Evolutionary conservation across 2,888 invertebrate species (phyloP).

Genomic region (Hypercompe scribonia): DNA sequence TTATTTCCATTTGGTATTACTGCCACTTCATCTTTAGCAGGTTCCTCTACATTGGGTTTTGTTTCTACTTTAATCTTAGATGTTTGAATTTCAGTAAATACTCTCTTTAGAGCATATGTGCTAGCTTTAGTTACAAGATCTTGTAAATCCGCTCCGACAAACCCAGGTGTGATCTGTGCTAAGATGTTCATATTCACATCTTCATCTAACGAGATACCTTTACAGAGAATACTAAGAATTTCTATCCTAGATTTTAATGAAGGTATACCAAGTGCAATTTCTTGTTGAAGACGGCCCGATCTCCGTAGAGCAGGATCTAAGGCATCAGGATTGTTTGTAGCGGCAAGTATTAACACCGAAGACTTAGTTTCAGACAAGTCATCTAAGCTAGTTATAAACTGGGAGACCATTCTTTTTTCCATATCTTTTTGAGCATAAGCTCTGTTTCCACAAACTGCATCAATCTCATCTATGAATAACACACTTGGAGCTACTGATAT

Average conservation of each 20-base stretch:
- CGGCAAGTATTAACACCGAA: conserved; percentile 95
- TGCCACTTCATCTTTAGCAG: conserved; percentile 58
- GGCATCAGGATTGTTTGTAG: conserved; percentile 97
- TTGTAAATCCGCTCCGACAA: conserved; percentile 97
- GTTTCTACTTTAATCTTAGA: conserved; percentile 50
- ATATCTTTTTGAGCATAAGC: conserved; percentile 97
- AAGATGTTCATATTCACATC: conserved; percentile 91
- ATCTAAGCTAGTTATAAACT: conserved; percentile 95
- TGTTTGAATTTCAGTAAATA: conserved; percentile 73
- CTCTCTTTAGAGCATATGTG: conserved; percentile 92
- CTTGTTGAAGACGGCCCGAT: conserved; percentile 97
- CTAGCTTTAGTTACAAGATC: conserved; percentile 95
- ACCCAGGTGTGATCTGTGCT: conserved; percentile 96
- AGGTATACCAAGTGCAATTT: conserved; percentile 97
- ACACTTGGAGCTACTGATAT: conserved; percentile 91
- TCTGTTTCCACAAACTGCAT: conserved; percentile 97
- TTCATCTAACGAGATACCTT: conserved; percentile 89
- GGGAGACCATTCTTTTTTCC: conserved; percentile 98
- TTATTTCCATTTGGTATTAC: conserved; percentile 78
- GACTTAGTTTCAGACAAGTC: conserved; percentile 87
- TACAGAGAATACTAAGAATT: conserved; percentile 91
- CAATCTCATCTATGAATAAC: conserved; percentile 98
- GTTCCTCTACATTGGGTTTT: conserved; percentile 35
- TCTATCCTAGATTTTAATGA: conserved; percentile 93
- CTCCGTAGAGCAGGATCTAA: conserved; percentile 97